phyloP scores from a whole-genome alignment of 2,888 invertebrate genomes.

The Empis stercorea region DNA sequence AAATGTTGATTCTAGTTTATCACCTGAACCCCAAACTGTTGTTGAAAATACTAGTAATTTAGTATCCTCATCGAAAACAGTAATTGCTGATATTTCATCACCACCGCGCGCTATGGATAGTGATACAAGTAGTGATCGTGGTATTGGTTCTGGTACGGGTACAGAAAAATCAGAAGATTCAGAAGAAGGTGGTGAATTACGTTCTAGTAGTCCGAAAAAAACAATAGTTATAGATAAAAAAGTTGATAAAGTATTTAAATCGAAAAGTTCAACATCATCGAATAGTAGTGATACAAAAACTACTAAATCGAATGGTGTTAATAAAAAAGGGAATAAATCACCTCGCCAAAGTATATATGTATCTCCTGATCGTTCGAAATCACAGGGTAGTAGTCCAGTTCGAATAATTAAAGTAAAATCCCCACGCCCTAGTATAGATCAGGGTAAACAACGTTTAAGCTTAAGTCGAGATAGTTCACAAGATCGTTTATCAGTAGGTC shows the following conservation, averaged over 20 bases:
- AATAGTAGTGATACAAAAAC: conserved; percentile 15
- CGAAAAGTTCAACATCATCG: conserved; percentile 18
- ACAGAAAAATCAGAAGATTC: conserved; percentile 30
- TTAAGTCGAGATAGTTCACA: conserved; percentile 32
- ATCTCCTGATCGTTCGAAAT: conserved; percentile 37
- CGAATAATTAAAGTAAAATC: conserved; percentile 37
- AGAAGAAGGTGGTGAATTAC: conserved; percentile 9
- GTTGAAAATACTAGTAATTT: conserved; percentile 28
- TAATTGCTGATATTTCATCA: conserved; percentile 28
- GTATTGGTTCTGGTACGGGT: conserved; percentile 7
- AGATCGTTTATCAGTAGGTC: conserved; percentile 26
- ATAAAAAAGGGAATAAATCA: conserved; percentile 28
- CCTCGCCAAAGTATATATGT: conserved; percentile 46
- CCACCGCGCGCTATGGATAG: conserved; percentile 33
- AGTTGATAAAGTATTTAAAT: conserved; percentile 35
- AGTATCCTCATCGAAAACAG: conserved; percentile 17
- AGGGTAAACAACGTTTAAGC: conserved; percentile 23
- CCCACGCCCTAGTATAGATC: conserved; percentile 45
- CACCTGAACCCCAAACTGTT: conserved; percentile 33
- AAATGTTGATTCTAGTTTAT: conserved; percentile 30
- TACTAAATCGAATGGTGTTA: conserved; percentile 11
- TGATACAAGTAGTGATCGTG: conserved; percentile 25
- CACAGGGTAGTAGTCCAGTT: conserved; percentile 34
- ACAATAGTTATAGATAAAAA: conserved; percentile 34
- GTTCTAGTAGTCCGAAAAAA: conserved; percentile 9